A percentile compares a stretch with the other conserved stretches of the same genome.
phyloP scores from a whole-genome alignment of 2,888 invertebrate species.

The Aporophyla nigra region DNA sequence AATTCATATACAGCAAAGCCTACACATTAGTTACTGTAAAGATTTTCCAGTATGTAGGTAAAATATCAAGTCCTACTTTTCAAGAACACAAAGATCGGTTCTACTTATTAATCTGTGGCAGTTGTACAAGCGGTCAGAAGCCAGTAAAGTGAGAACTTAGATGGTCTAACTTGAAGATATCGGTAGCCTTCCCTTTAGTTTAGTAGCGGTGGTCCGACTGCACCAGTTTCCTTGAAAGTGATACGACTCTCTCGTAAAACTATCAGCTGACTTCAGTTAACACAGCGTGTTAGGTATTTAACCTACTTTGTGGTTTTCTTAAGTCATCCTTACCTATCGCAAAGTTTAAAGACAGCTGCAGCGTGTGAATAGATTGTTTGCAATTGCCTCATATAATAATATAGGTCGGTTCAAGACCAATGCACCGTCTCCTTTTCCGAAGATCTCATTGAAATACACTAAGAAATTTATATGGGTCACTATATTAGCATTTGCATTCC shows the following conservation, averaged over 20 bases:
- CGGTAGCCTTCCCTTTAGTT: slow-evolving; percentile 38
- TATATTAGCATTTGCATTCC: slow-evolving; percentile 9
- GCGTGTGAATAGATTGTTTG: background rate
- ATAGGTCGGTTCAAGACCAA: background rate
- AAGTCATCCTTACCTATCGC: background rate
- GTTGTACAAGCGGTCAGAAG: slow-evolving; percentile 47
- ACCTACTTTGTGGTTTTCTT: slow-evolving; percentile 22
- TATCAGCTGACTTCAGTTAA: slow-evolving; percentile 31
- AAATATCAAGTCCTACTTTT: background rate
- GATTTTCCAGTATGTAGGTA: background rate
- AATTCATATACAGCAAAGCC: background rate
- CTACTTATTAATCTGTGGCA: slow-evolving; percentile 42
- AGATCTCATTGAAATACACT: slow-evolving; percentile 1
- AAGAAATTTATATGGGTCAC: background rate
- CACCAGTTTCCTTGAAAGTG: slow-evolving; percentile 47
- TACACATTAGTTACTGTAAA: background rate
- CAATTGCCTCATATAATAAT: background rate
- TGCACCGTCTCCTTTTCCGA: background rate
- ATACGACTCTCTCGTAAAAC: slow-evolving; percentile 49
- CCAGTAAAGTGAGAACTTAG: slow-evolving; percentile 53
- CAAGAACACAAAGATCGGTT: background rate
- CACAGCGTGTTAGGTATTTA: slow-evolving; percentile 5
- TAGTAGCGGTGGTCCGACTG: slow-evolving; percentile 42
- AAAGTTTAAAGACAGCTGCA: too few species aligned
- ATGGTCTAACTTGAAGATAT: slow-evolving; percentile 54